These are phyloP conservation scores for Cercopithecus diana DNA, from an alignment of 2,797 vertebrate genomes.

Conservation along the genomic window DNA sequence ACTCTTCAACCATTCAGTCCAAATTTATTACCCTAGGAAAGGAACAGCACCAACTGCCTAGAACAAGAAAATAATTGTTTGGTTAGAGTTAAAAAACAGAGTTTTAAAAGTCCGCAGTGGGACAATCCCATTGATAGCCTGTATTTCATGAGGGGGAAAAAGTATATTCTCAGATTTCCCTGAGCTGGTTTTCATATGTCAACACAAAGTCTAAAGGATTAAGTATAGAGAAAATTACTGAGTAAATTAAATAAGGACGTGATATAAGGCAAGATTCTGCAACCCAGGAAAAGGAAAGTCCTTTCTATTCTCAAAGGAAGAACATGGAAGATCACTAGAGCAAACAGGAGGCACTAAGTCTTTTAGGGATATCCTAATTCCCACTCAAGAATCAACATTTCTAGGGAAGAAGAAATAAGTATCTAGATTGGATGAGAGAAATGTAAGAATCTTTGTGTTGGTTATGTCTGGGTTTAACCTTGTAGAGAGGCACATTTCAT, in stretches of 20 bases:
- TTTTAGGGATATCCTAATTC: background rate
- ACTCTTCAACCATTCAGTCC: background rate
- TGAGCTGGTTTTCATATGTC: background rate
- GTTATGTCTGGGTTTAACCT: background rate
- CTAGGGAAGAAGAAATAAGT: background rate
- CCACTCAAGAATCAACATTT: background rate
- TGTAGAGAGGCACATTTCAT: background rate
- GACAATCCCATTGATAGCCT: background rate
- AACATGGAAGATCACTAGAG: background rate
- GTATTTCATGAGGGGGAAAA: background rate
- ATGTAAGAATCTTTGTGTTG: background rate
- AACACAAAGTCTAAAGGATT: background rate
- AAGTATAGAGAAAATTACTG: background rate
- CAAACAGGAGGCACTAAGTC: background rate
- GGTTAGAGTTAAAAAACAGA: slow-evolving; percentile 1
- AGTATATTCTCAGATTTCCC: background rate
- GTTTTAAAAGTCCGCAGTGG: background rate
- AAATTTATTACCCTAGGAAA: slow-evolving; percentile 40
- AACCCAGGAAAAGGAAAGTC: background rate
- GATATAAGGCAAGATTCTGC: background rate
- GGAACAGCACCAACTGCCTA: background rate
- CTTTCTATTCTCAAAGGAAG: background rate
- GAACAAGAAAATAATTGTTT: slow-evolving; percentile 34
- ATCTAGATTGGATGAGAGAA: background rate
- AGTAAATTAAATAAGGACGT: background rate